Conservation (phyloP, 1,140 invertebrate species). For the Thereuonema tuberculata region DNA sequence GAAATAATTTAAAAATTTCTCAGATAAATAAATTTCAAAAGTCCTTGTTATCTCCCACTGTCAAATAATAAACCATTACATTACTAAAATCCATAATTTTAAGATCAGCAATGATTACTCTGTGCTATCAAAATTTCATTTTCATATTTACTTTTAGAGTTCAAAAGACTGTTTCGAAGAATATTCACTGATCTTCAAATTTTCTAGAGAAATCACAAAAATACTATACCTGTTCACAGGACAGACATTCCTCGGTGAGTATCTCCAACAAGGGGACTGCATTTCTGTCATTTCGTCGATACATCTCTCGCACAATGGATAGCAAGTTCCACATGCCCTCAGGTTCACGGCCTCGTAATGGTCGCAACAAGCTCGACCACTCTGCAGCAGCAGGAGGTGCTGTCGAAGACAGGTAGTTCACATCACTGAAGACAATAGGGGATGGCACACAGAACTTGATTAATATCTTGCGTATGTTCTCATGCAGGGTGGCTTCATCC, state of each 20-base stretch:
- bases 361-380: conserved; percentile 84
- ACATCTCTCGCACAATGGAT: conserved; percentile 96
- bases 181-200: too few species aligned
- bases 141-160: too few species aligned
- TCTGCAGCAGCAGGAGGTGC: conserved; percentile 92
- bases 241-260: conserved; percentile 92
- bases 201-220: too few species aligned
- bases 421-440: conserved; percentile 95
- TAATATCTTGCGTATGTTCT: conserved; percentile 95
- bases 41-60: too few species aligned
- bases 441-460: conserved; percentile 96
- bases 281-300: conserved; percentile 87
- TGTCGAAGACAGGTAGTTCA: conserved; percentile 89
- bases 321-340: conserved; percentile 98
- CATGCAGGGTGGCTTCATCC: conserved; percentile 89
- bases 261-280: conserved; percentile 86
- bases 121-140: too few species aligned
- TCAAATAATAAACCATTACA: too few species aligned
- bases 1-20: too few species aligned
- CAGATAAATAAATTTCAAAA: too few species aligned
- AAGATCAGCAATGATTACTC: too few species aligned
- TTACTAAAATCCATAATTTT: too few species aligned
- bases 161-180: too few species aligned
- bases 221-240: conserved; percentile 68
- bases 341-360: conserved; percentile 83